Conservation (phyloP, 1,140 invertebrate genomes). For the Tetramorium parvispinum region DNA sequence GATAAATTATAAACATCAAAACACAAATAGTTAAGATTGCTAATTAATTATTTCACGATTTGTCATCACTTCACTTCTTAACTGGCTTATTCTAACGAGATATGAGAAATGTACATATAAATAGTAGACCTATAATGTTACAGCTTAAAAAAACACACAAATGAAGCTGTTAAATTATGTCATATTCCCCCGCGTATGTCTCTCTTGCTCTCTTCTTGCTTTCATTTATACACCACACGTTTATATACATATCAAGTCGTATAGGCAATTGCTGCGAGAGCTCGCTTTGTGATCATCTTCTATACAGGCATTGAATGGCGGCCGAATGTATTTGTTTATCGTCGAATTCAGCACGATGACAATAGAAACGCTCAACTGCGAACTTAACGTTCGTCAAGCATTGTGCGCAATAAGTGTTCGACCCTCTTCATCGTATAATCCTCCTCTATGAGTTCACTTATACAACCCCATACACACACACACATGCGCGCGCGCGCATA, state of each 20-base stretch:
- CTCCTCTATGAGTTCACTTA: conserved; percentile 6
- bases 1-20: conserved; percentile 31
- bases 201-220: neutral
- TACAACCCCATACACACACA: neutral
- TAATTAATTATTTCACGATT: conserved; percentile 10
- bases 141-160: neutral
- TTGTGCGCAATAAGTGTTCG: conserved; percentile 51
- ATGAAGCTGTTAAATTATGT: conserved; percentile 1
- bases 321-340: conserved; percentile 45
- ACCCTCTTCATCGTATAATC: conserved; percentile 52
- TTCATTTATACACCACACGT: neutral
- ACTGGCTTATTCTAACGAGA: neutral
- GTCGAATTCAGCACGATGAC: neutral
- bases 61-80: neutral
- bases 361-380: conserved; percentile 31
- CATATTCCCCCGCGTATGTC: neutral
- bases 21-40: neutral
- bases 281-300: conserved; percentile 40
- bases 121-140: neutral
- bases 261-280: neutral
- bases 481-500: neutral
- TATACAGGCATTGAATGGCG: conserved; percentile 25
- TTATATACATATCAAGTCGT: neutral
- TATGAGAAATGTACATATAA: neutral
- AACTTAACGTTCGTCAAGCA: conserved; percentile 56